Evolutionary conservation across 1,140 invertebrate species (phyloP), one percentile per base, ranked within the genome.

Genomic region (Eupristina koningsbergeri): DNA sequence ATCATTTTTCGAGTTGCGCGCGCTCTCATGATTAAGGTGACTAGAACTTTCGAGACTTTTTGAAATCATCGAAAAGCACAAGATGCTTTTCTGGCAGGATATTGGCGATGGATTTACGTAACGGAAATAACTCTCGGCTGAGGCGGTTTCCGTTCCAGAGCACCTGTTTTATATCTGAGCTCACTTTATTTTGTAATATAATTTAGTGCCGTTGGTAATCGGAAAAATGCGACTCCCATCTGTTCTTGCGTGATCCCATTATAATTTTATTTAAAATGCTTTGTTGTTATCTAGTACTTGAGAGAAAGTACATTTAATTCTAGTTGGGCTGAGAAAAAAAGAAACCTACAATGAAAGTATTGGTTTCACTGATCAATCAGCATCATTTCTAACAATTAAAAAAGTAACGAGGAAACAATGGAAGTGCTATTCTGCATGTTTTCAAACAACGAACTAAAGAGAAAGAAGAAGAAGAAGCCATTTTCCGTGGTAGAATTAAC

Each of bases 391-490:
- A 64, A 31, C 26, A 63, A 9, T 29, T 13, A n/a, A 29, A 63
- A n/a, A 3, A 29, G 26, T 13, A 63, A 5, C 3, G 34, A 34
- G 63, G 13, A 34, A 41, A 47, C 71, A 74, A 50, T 29, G 45
- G 19, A 47, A 41, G 0, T 26, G 26, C 17, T 41, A 19, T 0
- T 73, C 39, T 31, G 13, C 31, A 67, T 5, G 31, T 36, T 36
- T 39, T 15, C 3, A 9, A 41, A 50, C 45, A 50, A 47, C n/a
- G n/a, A 75, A 50, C 29, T 1, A 31, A 50, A 41, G 26, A 11
- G 17, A 63, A 29, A 5, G 39, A 22, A 78, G 50, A 58, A 31
- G 39, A 53, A 29, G 81, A 82, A 76, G 81, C 81, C 81, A 81
- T 82, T 82, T n/a, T n/a, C 31, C 1, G 45, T 22, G 8, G 17